phyloP scores from a whole-genome alignment of 1,140 invertebrate species.

The Brachionus plicatilis region DNA sequence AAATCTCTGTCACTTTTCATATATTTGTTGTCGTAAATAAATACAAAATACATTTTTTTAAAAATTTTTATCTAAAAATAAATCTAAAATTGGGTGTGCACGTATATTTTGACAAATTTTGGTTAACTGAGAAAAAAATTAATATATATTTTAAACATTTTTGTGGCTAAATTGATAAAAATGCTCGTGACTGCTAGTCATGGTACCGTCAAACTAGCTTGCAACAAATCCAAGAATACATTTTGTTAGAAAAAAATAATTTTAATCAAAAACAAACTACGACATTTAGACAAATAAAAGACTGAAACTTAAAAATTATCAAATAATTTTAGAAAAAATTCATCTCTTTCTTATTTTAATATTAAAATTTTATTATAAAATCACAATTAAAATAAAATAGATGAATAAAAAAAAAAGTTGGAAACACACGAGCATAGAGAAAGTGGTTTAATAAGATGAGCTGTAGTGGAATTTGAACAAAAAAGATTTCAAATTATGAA shows the following conservation, averaged over 20 bases:
- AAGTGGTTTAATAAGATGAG: conserved; percentile 7
- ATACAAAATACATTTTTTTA: conserved; percentile 4
- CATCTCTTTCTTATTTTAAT: neutral
- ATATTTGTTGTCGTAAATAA: conserved; percentile 20
- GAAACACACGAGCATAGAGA: neutral
- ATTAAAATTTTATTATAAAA: conserved; percentile 30
- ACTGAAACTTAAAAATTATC: neutral
- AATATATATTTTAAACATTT: too few relatives aligned
- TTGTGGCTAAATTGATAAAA: too few relatives aligned
- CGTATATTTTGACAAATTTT: neutral
- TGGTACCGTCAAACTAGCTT: too few relatives aligned
- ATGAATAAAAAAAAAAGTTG: neutral
- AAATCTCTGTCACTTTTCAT: conserved; percentile 38
- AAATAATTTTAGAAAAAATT: neutral
- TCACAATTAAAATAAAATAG: neutral
- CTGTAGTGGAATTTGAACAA: conserved; percentile 3
- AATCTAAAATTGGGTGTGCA: neutral
- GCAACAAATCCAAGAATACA: too few relatives aligned
- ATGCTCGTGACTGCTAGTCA: too few relatives aligned
- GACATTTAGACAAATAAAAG: neutral
- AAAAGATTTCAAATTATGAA: conserved; percentile 11
- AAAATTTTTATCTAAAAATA: neutral
- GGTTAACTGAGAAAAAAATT: too few relatives aligned
- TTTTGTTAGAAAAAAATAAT: too few relatives aligned
- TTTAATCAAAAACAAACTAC: neutral